Evolutionary conservation across 2,113 vertebrate species (phyloP).

Genomic region (Phrynocephalus versicolor): DNA sequence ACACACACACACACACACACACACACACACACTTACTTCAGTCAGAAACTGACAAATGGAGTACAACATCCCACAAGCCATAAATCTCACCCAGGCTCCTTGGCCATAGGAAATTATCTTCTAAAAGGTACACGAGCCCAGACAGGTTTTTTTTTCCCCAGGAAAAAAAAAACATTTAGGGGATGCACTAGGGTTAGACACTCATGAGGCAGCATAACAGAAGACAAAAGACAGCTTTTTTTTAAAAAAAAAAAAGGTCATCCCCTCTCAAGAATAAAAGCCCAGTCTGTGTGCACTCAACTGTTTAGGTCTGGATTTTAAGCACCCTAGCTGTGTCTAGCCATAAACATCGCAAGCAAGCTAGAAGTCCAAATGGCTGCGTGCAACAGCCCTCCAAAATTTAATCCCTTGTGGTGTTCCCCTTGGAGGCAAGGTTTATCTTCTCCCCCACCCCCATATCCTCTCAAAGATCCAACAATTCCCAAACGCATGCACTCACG

Average conservation of each 20-base stretch:
- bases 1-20: too few relatives aligned
- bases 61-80: slow-evolving; percentile 4
- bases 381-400: background rate
- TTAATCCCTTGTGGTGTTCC: background rate
- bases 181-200: background rate
- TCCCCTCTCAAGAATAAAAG: background rate
- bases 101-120: slow-evolving; percentile 39
- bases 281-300: background rate
- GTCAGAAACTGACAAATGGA: slow-evolving; percentile 31
- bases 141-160: background rate
- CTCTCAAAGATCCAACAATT: background rate
- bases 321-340: background rate
- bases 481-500: background rate
- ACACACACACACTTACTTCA: too few relatives aligned
- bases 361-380: background rate
- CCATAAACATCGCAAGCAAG: background rate
- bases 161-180: slow-evolving; percentile 12
- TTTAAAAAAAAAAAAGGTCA: background rate
- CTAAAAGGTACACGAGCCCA: background rate
- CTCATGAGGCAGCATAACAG: fast-evolving
- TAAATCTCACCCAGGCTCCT: slow-evolving; percentile 21
- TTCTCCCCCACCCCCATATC: background rate
- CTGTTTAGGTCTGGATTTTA: background rate
- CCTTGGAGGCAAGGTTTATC: background rate
- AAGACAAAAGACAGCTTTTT: background rate